Evolutionary conservation across 2,113 vertebrate genomes (phyloP).

Genomic region (Macquaria ambigua): DNA sequence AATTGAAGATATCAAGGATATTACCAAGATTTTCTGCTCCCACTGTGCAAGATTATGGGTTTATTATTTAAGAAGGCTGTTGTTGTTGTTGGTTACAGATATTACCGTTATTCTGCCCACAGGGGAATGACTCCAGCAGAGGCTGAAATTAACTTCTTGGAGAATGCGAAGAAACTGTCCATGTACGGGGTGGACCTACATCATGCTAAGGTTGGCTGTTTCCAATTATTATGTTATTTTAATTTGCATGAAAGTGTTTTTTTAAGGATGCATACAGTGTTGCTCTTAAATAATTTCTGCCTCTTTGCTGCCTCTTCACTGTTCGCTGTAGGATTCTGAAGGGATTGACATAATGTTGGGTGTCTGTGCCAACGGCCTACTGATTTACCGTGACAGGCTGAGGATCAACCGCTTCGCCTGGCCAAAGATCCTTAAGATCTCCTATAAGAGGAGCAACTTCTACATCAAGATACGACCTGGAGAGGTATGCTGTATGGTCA

Average conservation of each 20-base stretch:
- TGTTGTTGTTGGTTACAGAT: slow-evolving; percentile 51
- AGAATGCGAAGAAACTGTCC: slow-evolving; percentile 98
- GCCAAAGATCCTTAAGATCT: slow-evolving; percentile 99
- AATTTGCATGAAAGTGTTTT: not conserved
- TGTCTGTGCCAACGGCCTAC: slow-evolving; percentile 96
- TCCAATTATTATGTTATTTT: not conserved
- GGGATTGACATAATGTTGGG: slow-evolving; percentile 99
- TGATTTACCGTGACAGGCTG: slow-evolving; percentile 97
- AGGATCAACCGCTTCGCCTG: slow-evolving; percentile 99
- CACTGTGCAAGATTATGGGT: slow-evolving; percentile 28
- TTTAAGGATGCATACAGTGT: not conserved
- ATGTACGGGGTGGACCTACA: slow-evolving; percentile 99
- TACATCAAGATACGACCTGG: slow-evolving; percentile 99
- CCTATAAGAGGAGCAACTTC: slow-evolving; percentile 99
- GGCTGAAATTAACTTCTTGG: slow-evolving; percentile 98
- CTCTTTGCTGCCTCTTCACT: slow-evolving; percentile 4
- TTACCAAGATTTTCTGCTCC: slow-evolving; percentile 29
- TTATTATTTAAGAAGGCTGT: slow-evolving; percentile 37
- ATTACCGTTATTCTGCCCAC: slow-evolving; percentile 55
- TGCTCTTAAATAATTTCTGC: not conserved
- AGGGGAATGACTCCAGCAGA: slow-evolving; percentile 98
- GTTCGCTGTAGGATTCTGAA: slow-evolving; percentile 91
- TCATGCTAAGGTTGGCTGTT: slow-evolving; percentile 92
- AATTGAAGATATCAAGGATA: slow-evolving; percentile 37
- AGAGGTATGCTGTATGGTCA: slow-evolving; percentile 84